Percentiles rank a stretch among this genome's conserved stretches.
Evolutionary conservation across 1,140 invertebrate species (phyloP).

Genomic region (Polypedilum vanderplanki): DNA sequence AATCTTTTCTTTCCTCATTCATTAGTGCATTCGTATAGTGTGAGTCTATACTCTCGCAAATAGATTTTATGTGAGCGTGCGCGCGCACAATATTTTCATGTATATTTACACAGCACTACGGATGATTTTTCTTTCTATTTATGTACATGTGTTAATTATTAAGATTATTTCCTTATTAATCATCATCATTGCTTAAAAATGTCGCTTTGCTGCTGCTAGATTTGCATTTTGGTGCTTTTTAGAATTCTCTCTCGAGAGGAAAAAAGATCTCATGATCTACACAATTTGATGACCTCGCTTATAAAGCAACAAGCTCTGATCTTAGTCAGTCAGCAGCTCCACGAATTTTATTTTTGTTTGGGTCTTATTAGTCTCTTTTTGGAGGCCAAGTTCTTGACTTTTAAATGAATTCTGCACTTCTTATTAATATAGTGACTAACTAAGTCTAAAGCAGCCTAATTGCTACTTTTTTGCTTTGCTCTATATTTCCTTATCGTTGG

Average conservation of each 20-base stretch:
- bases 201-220: neutral
- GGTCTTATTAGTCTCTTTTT: neutral
- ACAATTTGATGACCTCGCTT: neutral
- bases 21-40: constrained; percentile 10
- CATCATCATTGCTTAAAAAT: constrained; percentile 13
- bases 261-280: neutral
- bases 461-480: neutral
- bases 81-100: neutral
- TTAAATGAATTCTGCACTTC: too few species aligned
- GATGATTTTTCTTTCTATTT: neutral
- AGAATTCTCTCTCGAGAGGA: neutral
- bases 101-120: neutral
- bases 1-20: constrained; percentile 2
- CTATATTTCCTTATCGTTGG: neutral
- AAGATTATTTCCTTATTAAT: constrained; percentile 15
- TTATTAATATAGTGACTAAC: too few species aligned
- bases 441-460: neutral
- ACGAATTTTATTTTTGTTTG: neutral
- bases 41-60: too few species aligned
- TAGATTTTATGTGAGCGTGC: neutral
- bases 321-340: too few species aligned
- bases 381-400: neutral
- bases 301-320: neutral
- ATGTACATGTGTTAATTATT: constrained; percentile 2
- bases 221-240: neutral